Conservation (phyloP, 2,113 vertebrate genomes). For the Myrmecophaga tridactyla region DNA sequence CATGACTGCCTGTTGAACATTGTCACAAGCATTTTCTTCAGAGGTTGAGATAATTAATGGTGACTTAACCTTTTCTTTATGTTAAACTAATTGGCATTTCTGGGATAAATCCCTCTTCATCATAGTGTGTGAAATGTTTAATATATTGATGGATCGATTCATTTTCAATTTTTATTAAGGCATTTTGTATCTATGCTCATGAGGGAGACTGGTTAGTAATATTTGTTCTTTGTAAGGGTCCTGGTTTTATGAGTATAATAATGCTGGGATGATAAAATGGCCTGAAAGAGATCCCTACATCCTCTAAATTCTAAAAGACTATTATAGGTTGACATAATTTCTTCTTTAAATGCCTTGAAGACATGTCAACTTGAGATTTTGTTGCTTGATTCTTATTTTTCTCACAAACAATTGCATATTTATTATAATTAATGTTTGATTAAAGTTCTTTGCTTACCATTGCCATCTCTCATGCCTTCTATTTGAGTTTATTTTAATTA, state of each 20-base stretch:
- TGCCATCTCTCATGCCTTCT: neutral
- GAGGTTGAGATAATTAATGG: neutral
- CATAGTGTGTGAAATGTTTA: neutral
- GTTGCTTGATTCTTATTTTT: neutral
- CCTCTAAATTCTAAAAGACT: neutral
- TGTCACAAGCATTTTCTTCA: neutral
- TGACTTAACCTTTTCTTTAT: neutral
- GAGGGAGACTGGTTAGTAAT: neutral
- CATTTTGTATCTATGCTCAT: neutral
- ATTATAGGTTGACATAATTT: neutral
- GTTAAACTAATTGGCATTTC: neutral
- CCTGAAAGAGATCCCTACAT: neutral
- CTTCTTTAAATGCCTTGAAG: neutral
- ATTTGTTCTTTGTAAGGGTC: neutral
- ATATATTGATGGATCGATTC: neutral
- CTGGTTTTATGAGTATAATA: neutral
- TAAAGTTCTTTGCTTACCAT: neutral
- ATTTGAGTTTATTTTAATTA: neutral
- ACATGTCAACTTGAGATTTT: neutral
- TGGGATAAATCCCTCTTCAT: neutral
- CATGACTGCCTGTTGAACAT: neutral
- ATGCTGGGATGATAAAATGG: neutral
- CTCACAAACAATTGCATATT: neutral
- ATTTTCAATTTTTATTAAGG: neutral
- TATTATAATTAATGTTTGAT: neutral